phyloP scores from a whole-genome alignment of 2,113 vertebrate genomes.

The Apteryx owenii region DNA sequence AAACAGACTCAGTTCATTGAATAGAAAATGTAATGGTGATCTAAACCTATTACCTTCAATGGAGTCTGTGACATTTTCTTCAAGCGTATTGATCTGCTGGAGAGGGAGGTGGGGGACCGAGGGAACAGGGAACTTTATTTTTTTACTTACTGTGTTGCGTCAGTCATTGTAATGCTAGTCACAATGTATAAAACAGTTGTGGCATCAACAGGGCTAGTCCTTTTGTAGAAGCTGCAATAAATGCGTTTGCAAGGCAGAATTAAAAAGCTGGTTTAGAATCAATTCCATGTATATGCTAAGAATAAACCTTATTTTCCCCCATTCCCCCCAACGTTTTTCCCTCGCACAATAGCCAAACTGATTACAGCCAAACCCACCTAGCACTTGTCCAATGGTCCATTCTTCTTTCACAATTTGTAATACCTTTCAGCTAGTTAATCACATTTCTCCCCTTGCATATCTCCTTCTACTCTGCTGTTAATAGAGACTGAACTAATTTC shows the following conservation, averaged over 20 bases:
- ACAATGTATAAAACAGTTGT: constrained; percentile 63
- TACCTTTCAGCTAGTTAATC: constrained; percentile 43
- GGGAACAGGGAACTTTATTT: constrained; percentile 56
- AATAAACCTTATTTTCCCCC: background rate
- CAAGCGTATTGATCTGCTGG: constrained; percentile 77
- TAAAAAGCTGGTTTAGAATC: constrained; percentile 46
- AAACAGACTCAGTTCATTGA: constrained; percentile 80
- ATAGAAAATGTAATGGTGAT: constrained; percentile 83
- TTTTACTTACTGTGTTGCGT: constrained; percentile 28
- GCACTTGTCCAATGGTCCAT: background rate
- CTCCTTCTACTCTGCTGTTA: constrained; percentile 28
- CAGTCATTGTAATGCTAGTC: constrained; percentile 76
- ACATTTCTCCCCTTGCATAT: constrained; percentile 9
- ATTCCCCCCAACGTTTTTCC: background rate
- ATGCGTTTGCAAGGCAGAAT: constrained; percentile 21
- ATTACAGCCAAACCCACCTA: background rate
- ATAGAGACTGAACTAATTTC: constrained; percentile 40
- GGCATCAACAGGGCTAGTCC: constrained; percentile 49
- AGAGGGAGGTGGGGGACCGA: constrained; percentile 30
- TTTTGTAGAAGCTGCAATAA: constrained; percentile 41
- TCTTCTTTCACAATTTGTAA: constrained; percentile 23
- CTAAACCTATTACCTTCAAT: constrained; percentile 83
- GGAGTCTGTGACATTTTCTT: constrained; percentile 83
- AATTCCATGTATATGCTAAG: background rate
- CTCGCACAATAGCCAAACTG: background rate